A percentile compares a stretch with the other conserved stretches of the same genome.
These are phyloP conservation scores for Teinopalpus imperialis DNA, from an alignment of 2,888 invertebrate genomes.

Conservation along the genomic window DNA sequence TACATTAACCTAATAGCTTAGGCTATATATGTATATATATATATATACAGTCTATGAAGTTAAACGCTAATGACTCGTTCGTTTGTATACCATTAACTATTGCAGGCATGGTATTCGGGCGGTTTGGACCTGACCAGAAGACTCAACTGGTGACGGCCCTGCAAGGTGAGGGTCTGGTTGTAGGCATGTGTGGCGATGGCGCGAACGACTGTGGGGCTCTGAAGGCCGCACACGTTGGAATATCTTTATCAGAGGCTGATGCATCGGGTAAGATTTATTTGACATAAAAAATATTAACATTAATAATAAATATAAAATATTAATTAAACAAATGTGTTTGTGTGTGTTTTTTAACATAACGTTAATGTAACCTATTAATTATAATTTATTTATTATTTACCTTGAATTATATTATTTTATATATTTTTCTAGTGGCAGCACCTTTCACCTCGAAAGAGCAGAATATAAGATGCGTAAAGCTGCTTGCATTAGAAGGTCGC, in stretches of 20 bases:
- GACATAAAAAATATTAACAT: too few species aligned
- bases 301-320: too few species aligned
- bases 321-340: too few species aligned
- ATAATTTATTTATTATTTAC: too few species aligned
- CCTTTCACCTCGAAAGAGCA: conserved; percentile 93
- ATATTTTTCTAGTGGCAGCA: conserved; percentile 86
- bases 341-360: too few species aligned
- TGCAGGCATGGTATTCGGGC: conserved; percentile 89
- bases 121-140: conserved; percentile 92
- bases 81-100: neutral
- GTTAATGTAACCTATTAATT: too few species aligned
- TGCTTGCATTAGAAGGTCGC: conserved; percentile 91
- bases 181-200: conserved; percentile 89
- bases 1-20: too few species aligned
- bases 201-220: conserved; percentile 95
- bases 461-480: conserved; percentile 91
- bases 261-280: conserved; percentile 79
- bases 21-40: too few species aligned
- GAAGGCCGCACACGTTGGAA: conserved; percentile 93
- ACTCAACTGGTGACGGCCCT: conserved; percentile 87
- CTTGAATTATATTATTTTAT: too few species aligned
- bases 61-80: too few species aligned
- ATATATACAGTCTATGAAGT: too few species aligned
- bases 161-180: conserved; percentile 86
- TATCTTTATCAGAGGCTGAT: conserved; percentile 94